A percentile compares a stretch with the other conserved stretches of the same genome.
Conservation (phyloP, 2,888 invertebrate species). For the Tinea semifulvella region DNA sequence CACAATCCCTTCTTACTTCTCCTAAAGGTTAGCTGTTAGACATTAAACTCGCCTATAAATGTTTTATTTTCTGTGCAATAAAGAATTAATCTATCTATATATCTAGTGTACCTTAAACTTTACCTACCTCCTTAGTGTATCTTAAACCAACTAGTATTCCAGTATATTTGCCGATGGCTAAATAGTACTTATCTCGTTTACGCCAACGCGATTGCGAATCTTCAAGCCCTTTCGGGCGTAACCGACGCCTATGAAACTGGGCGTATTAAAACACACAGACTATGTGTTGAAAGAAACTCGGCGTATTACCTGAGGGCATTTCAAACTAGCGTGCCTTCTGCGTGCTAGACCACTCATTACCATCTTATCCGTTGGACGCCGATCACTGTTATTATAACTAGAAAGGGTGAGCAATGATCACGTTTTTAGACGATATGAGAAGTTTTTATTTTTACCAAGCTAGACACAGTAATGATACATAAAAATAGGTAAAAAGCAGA, state of each 20-base stretch:
- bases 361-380: conserved; percentile 45
- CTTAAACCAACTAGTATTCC: not conserved
- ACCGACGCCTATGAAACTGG: conserved; percentile 38
- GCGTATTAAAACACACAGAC: conserved; percentile 50
- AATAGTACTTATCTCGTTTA: conserved; percentile 37
- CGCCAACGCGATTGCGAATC: conserved; percentile 52
- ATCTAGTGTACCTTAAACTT: too few relatives aligned
- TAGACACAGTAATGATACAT: too few relatives aligned
- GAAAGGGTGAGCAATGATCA: conserved; percentile 55
- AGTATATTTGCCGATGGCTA: conserved; percentile 6
- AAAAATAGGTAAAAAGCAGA: too few relatives aligned
- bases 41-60: too few relatives aligned
- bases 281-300: conserved; percentile 61
- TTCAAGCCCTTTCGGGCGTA: conserved; percentile 43
- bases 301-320: conserved; percentile 41
- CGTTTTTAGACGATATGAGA: too few relatives aligned
- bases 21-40: too few relatives aligned
- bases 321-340: conserved; percentile 40
- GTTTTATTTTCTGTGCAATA: too few relatives aligned
- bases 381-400: conserved; percentile 57
- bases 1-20: too few relatives aligned
- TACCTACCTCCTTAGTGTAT: too few relatives aligned
- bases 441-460: too few relatives aligned
- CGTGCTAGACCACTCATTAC: conserved; percentile 46
- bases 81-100: too few relatives aligned